Percentiles rank a stretch among this genome's conserved stretches.
These are phyloP conservation scores for Anaspis maculata DNA, from an alignment of 2,888 invertebrate genomes.

Conservation along the genomic window DNA sequence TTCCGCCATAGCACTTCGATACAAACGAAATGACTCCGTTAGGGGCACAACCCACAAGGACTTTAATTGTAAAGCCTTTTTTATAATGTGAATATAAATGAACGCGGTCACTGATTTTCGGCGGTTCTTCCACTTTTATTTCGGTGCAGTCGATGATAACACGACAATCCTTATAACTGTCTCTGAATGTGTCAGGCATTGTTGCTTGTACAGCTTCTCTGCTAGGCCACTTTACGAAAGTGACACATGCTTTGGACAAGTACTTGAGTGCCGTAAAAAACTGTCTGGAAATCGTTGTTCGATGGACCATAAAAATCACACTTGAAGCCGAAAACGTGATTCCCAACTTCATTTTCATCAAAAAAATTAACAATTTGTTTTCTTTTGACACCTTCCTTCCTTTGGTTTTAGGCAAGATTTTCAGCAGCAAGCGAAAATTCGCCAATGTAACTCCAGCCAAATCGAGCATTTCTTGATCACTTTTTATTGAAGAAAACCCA, in stretches of 20 bases:
- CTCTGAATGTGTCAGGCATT: constrained; percentile 5
- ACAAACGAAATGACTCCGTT: constrained; percentile 1
- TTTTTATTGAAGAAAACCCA: constrained; percentile 1
- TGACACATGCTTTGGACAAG: not conserved
- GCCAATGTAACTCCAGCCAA: constrained; percentile 1
- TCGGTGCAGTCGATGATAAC: constrained; percentile 11
- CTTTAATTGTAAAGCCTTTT: constrained; percentile 1
- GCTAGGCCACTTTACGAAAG: constrained; percentile 6
- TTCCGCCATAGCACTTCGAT: constrained; percentile 3
- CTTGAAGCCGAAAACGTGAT: not conserved
- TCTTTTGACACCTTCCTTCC: not conserved
- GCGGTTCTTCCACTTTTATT: constrained; percentile 6
- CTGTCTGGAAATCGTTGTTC: not conserved
- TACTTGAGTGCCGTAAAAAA: not conserved
- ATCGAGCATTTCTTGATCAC: not conserved
- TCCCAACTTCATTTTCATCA: constrained; percentile 3
- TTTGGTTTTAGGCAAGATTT: not conserved
- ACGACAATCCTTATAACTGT: constrained; percentile 2
- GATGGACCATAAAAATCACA: constrained; percentile 1
- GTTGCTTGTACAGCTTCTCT: constrained; percentile 2
- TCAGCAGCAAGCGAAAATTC: not conserved
- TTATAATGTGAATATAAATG: constrained; percentile 4
- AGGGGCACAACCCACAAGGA: constrained; percentile 1
- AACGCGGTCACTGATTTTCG: not conserved
- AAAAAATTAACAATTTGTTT: constrained; percentile 2